phyloP scores from a whole-genome alignment of 2,113 vertebrate genomes.

The Arvicanthis niloticus region DNA sequence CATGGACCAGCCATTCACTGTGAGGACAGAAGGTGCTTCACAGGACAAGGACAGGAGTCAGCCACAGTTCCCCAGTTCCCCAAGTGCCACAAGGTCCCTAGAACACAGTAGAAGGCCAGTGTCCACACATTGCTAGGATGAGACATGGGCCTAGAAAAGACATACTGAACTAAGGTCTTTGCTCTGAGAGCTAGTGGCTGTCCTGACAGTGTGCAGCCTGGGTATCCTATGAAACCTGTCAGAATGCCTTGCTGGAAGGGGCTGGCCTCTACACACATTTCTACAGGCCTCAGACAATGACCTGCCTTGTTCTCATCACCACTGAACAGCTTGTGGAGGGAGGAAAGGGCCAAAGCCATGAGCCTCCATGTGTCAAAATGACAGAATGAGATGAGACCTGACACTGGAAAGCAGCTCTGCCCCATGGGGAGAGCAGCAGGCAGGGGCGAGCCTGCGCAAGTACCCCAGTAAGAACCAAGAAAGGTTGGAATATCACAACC shows the following conservation, averaged over 20 bases:
- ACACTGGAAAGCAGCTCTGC: background rate
- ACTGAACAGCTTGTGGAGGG: background rate
- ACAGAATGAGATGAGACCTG: background rate
- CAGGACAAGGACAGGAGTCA: background rate
- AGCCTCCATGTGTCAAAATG: background rate
- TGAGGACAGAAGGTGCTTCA: too few relatives aligned
- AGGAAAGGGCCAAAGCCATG: background rate
- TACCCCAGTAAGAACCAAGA: rapidly evolving
- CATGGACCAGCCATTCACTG: too few relatives aligned
- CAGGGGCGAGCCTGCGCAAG: background rate
- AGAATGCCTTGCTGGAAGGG: background rate
- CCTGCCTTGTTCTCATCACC: rapidly evolving
- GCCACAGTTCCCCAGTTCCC: background rate
- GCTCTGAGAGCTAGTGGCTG: background rate
- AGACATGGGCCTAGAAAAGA: background rate
- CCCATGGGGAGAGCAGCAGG: background rate
- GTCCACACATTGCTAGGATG: background rate
- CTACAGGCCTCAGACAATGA: background rate
- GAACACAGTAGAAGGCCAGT: background rate
- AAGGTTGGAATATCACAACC: too few relatives aligned
- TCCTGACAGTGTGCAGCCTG: background rate
- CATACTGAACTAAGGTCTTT: too few relatives aligned
- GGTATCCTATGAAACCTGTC: background rate
- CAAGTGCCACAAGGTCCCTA: background rate
- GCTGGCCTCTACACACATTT: too few relatives aligned